These are phyloP conservation scores for Agelastica alni DNA, from an alignment of 2,888 invertebrate species.

Conservation along the genomic window DNA sequence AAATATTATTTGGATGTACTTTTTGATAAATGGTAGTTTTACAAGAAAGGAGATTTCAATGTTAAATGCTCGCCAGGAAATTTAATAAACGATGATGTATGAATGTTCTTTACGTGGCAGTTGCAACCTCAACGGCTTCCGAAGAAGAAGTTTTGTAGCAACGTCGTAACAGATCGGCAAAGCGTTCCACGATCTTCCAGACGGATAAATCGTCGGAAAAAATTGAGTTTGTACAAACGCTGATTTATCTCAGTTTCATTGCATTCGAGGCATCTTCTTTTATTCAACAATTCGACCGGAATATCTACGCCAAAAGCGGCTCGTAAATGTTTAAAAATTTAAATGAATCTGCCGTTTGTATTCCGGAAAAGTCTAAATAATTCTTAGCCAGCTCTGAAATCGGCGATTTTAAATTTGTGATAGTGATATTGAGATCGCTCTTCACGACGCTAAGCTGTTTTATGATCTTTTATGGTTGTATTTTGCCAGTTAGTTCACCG, in stretches of 20 bases:
- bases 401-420: conserved; percentile 37
- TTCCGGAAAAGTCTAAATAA: conserved; percentile 32
- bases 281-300: conserved; percentile 25
- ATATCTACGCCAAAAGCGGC: conserved; percentile 18
- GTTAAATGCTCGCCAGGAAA: too few species aligned
- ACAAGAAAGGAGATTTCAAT: too few species aligned
- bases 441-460: conserved; percentile 36
- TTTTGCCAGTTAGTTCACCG: conserved; percentile 24
- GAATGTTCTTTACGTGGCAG: too few species aligned
- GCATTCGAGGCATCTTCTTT: conserved; percentile 5
- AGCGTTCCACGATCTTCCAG: too few species aligned
- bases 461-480: conserved; percentile 28
- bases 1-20: too few species aligned
- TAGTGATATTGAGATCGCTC: conserved; percentile 37
- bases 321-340: conserved; percentile 37
- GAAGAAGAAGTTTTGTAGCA: too few species aligned
- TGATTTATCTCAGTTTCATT: background rate
- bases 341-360: conserved; percentile 41
- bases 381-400: conserved; percentile 30
- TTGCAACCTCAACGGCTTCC: too few species aligned
- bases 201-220: too few species aligned
- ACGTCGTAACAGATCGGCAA: too few species aligned
- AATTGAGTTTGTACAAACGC: background rate
- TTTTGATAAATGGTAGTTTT: too few species aligned
- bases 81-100: too few species aligned